These are phyloP conservation scores for Pseudomyrmex dendroicus DNA, from an alignment of 1,140 invertebrate genomes.

Conservation along the genomic window DNA sequence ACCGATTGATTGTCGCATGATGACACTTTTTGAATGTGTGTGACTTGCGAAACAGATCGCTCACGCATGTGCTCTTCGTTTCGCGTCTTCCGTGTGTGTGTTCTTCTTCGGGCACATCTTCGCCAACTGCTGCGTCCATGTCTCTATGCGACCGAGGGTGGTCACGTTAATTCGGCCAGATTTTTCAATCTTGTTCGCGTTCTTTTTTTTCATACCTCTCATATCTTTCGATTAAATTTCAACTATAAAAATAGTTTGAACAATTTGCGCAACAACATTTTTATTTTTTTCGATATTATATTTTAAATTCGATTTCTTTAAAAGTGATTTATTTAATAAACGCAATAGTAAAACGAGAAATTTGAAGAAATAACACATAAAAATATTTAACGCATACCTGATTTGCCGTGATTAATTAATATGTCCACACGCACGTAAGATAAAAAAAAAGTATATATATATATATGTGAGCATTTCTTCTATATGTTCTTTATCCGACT, in stretches of 20 bases:
- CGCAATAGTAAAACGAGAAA: too few species aligned
- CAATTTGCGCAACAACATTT: not conserved
- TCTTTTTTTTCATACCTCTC: not conserved
- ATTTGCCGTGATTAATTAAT: conserved; percentile 13
- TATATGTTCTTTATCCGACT: conserved; percentile 7
- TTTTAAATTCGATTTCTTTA: not conserved
- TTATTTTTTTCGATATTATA: not conserved
- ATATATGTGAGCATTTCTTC: not conserved
- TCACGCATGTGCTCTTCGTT: not conserved
- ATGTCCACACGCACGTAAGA: not conserved
- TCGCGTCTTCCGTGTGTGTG: not conserved
- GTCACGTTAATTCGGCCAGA: conserved; percentile 4
- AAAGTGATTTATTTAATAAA: not conserved
- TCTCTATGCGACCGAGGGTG: conserved; percentile 7
- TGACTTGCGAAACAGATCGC: conserved; percentile 1
- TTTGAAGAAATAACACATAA: too few species aligned
- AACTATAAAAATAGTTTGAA: not conserved
- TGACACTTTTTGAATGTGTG: not conserved
- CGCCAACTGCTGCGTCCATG: not conserved
- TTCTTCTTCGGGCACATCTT: not conserved
- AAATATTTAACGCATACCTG: not conserved
- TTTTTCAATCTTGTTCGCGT: conserved; percentile 7
- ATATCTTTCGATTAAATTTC: conserved; percentile 13
- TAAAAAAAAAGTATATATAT: not conserved
- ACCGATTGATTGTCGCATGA: conserved; percentile 20